phyloP scores from a whole-genome alignment of 2,113 vertebrate genomes.

The Cepphus grylle region DNA sequence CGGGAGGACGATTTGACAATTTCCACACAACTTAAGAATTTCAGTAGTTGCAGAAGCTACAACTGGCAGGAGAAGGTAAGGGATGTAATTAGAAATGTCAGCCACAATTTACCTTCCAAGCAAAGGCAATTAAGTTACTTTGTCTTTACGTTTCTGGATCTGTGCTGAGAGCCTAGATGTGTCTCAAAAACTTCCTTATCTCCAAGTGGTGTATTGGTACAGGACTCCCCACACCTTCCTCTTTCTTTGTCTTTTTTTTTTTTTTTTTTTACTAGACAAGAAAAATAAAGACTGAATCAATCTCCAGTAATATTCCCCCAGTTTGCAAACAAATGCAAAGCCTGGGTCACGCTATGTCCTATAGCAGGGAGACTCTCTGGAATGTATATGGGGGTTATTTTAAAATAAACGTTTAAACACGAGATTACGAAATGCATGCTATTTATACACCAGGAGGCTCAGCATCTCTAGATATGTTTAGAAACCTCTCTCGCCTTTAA shows the following conservation, averaged over 20 bases:
- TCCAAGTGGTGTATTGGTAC: not conserved
- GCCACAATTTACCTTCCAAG: not conserved
- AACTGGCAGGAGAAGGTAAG: not conserved
- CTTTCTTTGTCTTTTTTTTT: not conserved
- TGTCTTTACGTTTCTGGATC: not conserved
- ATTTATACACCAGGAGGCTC: slow-evolving; percentile 68
- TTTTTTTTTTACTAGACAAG: not conserved
- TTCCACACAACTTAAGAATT: not conserved
- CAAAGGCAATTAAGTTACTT: slow-evolving; percentile 24
- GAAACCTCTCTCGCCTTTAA: slow-evolving; percentile 66
- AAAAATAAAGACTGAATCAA: not conserved
- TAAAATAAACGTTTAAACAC: slow-evolving; percentile 65
- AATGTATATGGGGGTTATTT: slow-evolving; percentile 63
- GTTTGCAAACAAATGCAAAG: slow-evolving; percentile 10
- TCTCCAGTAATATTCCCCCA: not conserved
- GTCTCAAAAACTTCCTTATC: not conserved
- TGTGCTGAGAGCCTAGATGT: not conserved
- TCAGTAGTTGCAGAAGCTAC: slow-evolving; percentile 5
- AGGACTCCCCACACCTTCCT: not conserved
- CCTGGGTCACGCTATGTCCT: not conserved
- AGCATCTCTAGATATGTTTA: slow-evolving; percentile 72
- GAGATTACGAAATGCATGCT: slow-evolving; percentile 67
- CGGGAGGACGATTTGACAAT: not conserved
- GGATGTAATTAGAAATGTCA: slow-evolving; percentile 22
- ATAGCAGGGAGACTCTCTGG: slow-evolving; percentile 35